A percentile compares a stretch with the other conserved stretches of the same genome.
Conservation (phyloP, 2,113 vertebrate genomes). For the Rhodinocichla rosea region DNA sequence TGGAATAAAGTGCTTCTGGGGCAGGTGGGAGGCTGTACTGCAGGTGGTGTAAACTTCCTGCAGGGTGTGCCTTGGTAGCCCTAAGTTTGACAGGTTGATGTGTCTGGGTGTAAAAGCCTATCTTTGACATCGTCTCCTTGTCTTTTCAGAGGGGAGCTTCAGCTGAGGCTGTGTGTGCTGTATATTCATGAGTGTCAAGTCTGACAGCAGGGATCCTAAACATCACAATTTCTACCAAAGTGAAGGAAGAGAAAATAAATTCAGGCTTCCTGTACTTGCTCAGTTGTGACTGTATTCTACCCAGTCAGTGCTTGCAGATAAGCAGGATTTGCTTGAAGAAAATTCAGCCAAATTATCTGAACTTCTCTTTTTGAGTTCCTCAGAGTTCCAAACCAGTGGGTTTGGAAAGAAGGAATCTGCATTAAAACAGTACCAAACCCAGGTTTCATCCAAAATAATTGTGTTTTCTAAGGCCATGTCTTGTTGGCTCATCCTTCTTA, state of each 20-base stretch:
- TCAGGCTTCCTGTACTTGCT: not conserved
- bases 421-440: not conserved
- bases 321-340: not conserved
- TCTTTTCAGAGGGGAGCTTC: not conserved
- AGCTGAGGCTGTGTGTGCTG: not conserved
- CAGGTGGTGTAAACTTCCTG: not conserved
- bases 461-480: not conserved
- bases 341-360: not conserved
- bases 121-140: not conserved
- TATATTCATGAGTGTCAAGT: not conserved
- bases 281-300: not conserved
- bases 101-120: not conserved
- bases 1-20: not conserved
- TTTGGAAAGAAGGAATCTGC: not conserved
- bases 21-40: not conserved
- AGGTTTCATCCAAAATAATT: not conserved
- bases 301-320: not conserved
- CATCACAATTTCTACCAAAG: not conserved
- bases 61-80: not conserved
- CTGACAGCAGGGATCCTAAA: not conserved
- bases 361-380: not conserved
- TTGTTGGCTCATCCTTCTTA: not conserved
- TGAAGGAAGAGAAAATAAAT: not conserved
- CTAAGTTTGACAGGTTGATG: not conserved
- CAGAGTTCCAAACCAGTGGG: too few species aligned